Base-by-base conservation (phyloP, 2,797 vertebrate genomes). In the Pseudomugil gertrudae region DNA sequence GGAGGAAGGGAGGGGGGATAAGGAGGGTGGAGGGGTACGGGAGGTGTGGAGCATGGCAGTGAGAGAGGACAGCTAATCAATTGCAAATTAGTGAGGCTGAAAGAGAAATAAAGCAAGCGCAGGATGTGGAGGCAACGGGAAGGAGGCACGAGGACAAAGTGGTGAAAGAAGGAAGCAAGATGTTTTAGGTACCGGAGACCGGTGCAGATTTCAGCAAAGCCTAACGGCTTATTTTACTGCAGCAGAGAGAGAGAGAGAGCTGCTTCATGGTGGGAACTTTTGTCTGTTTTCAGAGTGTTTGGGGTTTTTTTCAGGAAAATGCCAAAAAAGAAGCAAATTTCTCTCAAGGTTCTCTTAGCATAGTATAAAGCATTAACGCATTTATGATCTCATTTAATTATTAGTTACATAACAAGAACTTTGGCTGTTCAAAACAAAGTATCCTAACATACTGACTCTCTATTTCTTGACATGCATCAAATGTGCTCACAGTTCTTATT, bases 11-110 rank as follows among this genome's bases (percentile, higher is more conserved):
- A 32, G 57, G 62, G 8, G 62, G 38, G 69, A 33, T 57, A 45
- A 40, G 48, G 63, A 10, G 62, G 57, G 54, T 56, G 40, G 67
- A 5, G 60, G 36, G 32, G 17, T 58, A 51, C 45, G 27, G 57
- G 57, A 13, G 69, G 60, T 56, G 17, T 35, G 58, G 33, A 67
- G 80, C 79, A 74, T 53, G 75, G 68, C 68, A 72, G 75, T 65
- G 81, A 83, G 35, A 77, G 81, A 87, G 81, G 88, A 90, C 89
- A 91, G 88, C 83, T 89, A 91, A 91, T 92, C 89, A 92, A 92
- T 92, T 88, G 86, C 87, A 90, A 91, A 90, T 91, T 90, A 92
- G 88, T 53, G 78, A 79, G 79, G 68, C 74, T 77, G 85, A 84
- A 83, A 89, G 84, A 88, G 81, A 79, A 88, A 86, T 87, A 86